Evolutionary conservation across 2,797 vertebrate species (phyloP), one percentile per base, ranked within the genome.

Genomic region (Thunnus albacares): DNA sequence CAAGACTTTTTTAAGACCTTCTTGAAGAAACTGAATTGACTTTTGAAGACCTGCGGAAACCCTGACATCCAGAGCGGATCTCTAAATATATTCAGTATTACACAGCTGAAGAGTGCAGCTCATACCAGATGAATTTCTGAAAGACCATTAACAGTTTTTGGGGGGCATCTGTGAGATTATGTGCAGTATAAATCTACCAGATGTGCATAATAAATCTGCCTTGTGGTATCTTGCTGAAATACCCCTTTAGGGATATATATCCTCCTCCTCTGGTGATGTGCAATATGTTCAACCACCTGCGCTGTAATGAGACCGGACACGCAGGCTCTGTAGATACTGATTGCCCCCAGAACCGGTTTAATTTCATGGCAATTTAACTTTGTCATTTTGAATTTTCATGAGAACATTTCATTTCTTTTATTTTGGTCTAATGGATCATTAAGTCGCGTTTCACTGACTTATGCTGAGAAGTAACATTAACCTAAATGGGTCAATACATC

Each of bases 201-300:
- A 86, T 86, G 85, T 87, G 83, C 79, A 45, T 41, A 45, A 82
- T 84, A 74, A 82, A 82, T 79, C 71, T 80, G 83, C 68, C 77
- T 41, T 15, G 73, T 81, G 77, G 57, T 81, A 20, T 68, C 81
- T 69, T 83, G 55, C 77, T 69, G 73, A 84, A 86, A 83, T 65
- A 12, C 22, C 56, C 59, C 80, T 81, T 66, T 2, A 77, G 84
- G 80, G 86, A 75, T 53, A 14, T 8, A 14, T 20, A 30, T 53
- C 41, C 33, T 10, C 12, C 58, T 65, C 75, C 41, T 78, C 43
- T 66, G 70, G 35, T 77, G 72, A 78, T 66, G 4, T 8, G 55
- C 79, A 83, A 63, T 67, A 76, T 86, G 88, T 81, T 74, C 63
- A 52, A 49, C 70, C 82, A 86, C 38, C 82, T 88, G 77, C 47